Conservation (phyloP, 1,140 invertebrate genomes). For the Calephelis nemesis region DNA sequence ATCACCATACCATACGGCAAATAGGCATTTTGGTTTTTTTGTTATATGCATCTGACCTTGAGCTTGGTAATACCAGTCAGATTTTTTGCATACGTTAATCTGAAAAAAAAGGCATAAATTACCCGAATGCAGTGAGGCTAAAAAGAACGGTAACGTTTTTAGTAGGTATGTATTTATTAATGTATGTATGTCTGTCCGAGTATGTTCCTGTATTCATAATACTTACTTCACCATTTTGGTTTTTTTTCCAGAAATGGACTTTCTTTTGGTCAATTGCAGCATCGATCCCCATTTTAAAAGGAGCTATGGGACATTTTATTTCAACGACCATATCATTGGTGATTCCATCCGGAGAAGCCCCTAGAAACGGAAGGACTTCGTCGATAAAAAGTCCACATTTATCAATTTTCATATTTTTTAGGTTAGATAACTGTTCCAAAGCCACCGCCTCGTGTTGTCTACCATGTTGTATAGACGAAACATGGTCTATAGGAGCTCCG, state of each 20-base stretch:
- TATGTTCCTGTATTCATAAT: too few relatives aligned
- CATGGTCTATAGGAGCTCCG: background rate
- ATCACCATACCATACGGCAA: background rate
- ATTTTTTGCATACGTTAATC: background rate
- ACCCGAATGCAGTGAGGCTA: too few relatives aligned
- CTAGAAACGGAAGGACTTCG: background rate
- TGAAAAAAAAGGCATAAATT: too few relatives aligned
- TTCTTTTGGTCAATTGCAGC: constrained; percentile 2
- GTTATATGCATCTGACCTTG: constrained; percentile 8
- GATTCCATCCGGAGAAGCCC: background rate
- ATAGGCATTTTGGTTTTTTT: background rate
- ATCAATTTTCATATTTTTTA: background rate
- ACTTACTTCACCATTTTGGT: background rate
- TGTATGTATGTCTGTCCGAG: too few relatives aligned
- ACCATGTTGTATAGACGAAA: background rate
- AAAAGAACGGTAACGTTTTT: too few relatives aligned
- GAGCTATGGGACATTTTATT: background rate
- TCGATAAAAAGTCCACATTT: background rate
- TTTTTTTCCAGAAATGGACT: background rate
- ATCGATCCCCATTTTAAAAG: background rate
- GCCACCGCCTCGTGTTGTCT: background rate
- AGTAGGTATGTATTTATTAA: too few relatives aligned
- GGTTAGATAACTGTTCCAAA: background rate
- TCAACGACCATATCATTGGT: background rate
- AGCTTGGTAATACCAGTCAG: background rate